A percentile compares a stretch with the other conserved stretches of the same genome.
These are phyloP conservation scores for Caenorhabditis macrosperma DNA, from an alignment of 2,888 invertebrate genomes.

Conservation along the genomic window DNA sequence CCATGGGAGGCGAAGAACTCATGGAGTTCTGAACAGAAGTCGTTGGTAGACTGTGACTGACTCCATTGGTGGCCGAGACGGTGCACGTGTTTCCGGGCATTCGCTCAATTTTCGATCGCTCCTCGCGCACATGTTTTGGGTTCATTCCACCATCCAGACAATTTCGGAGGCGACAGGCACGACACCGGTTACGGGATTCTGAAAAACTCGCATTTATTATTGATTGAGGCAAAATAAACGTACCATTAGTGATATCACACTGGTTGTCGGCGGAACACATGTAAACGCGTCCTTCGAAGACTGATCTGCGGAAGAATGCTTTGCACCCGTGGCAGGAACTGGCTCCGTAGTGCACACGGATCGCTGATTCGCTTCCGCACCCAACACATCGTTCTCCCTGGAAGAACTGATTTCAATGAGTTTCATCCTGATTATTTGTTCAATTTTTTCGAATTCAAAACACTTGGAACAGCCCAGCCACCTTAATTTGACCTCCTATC, in stretches of 20 bases:
- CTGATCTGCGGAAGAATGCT: slow-evolving; percentile 71
- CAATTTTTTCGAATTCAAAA: neutral
- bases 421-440: neutral
- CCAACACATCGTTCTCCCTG: slow-evolving; percentile 70
- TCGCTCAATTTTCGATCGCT: slow-evolving; percentile 64
- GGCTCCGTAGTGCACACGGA: slow-evolving; percentile 74
- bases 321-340: slow-evolving; percentile 75
- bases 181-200: slow-evolving; percentile 72
- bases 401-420: slow-evolving; percentile 26
- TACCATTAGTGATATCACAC: slow-evolving; percentile 71
- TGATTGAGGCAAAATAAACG: neutral
- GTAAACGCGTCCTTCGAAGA: slow-evolving; percentile 71
- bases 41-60: slow-evolving; percentile 25
- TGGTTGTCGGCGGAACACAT: slow-evolving; percentile 64
- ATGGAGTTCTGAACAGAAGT: slow-evolving; percentile 20
- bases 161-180: slow-evolving; percentile 73
- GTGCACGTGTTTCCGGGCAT: slow-evolving; percentile 54
- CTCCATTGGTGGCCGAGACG: slow-evolving; percentile 53
- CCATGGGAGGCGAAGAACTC: neutral
- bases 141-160: slow-evolving; percentile 75
- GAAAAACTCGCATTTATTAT: too few relatives aligned
- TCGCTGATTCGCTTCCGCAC: slow-evolving; percentile 67
- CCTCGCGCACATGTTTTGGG: slow-evolving; percentile 72
- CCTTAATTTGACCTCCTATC: slow-evolving; percentile 28
- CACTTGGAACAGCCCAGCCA: slow-evolving; percentile 22